Percentiles rank a stretch among this genome's conserved stretches.
Evolutionary conservation across 2,888 invertebrate species (phyloP).

Genomic region (Acrocyrtus sp.): DNA sequence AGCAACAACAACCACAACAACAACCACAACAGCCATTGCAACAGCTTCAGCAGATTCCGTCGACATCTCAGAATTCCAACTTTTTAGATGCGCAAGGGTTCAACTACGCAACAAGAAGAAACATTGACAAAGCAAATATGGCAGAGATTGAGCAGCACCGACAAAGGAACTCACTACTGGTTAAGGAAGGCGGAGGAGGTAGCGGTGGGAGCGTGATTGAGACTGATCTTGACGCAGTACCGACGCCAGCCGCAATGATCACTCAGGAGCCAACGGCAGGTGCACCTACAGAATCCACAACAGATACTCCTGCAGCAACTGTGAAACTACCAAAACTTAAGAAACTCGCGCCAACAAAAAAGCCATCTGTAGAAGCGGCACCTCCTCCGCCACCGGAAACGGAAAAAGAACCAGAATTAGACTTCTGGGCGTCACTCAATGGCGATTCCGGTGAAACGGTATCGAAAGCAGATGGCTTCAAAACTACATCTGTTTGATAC

Average conservation of each 20-base stretch:
- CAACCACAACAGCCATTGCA: background rate
- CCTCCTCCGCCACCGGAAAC: background rate
- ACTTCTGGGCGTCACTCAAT: conserved; percentile 29
- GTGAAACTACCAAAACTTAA: conserved; percentile 13
- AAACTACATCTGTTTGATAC: conserved; percentile 43
- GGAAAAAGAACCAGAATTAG: background rate
- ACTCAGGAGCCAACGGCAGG: background rate
- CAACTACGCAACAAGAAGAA: conserved; percentile 33
- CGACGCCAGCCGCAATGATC: background rate
- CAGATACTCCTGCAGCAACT: conserved; percentile 5
- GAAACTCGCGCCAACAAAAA: conserved; percentile 6
- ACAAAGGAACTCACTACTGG: conserved; percentile 21
- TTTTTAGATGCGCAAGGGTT: conserved; percentile 39
- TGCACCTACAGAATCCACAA: background rate
- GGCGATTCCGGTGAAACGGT: conserved; percentile 2
- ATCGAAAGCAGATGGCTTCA: conserved; percentile 23
- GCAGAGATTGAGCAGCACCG: conserved; percentile 30
- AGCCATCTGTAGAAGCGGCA: conserved; percentile 1
- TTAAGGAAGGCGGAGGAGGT: conserved; percentile 17
- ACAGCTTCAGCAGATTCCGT: background rate
- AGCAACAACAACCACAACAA: conserved; percentile 13
- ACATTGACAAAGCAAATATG: conserved; percentile 19
- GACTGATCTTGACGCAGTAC: conserved; percentile 43
- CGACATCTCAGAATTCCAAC: background rate
- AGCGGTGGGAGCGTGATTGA: conserved; percentile 22